Conservation (phyloP, 2,888 invertebrate species). For the Acleris emargana region DNA sequence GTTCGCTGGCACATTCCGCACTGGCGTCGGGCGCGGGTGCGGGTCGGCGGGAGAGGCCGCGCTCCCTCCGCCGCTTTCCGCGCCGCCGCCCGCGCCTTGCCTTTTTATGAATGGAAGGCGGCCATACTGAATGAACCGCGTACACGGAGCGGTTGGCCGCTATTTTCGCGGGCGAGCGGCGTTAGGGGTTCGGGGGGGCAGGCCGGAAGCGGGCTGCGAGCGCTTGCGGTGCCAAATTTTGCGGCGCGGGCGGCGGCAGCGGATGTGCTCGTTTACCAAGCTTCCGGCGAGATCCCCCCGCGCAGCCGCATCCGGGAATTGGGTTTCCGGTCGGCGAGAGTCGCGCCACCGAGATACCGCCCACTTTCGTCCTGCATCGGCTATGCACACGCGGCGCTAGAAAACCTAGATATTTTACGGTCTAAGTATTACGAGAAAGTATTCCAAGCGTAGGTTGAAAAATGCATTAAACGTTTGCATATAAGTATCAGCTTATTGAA, state of each 20-base stretch:
- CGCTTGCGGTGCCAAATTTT: slow-evolving; percentile 83
- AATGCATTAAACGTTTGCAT: too few species aligned
- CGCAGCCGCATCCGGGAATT: slow-evolving; percentile 83
- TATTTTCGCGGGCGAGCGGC: slow-evolving; percentile 80
- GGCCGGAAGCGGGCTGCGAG: slow-evolving; percentile 81
- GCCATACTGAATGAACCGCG: slow-evolving; percentile 89
- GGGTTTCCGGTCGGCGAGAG: slow-evolving; percentile 82
- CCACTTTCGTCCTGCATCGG: slow-evolving; percentile 75
- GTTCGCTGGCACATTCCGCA: slow-evolving; percentile 83
- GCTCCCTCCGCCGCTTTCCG: slow-evolving; percentile 79
- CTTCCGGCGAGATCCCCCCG: slow-evolving; percentile 82
- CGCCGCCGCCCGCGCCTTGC: slow-evolving; percentile 78
- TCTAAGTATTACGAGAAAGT: slow-evolving; percentile 3
- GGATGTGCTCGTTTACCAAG: slow-evolving; percentile 83
- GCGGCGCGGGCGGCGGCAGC: slow-evolving; percentile 82
- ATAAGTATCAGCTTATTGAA: too few species aligned
- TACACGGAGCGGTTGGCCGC: slow-evolving; percentile 84
- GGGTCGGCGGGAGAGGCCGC: slow-evolving; percentile 79
- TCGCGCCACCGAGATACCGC: slow-evolving; percentile 72
- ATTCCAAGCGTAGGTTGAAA: too few species aligned
- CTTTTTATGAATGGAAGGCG: slow-evolving; percentile 89
- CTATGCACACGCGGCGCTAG: slow-evolving; percentile 47
- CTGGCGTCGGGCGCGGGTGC: slow-evolving; percentile 80
- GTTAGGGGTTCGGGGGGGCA: slow-evolving; percentile 74
- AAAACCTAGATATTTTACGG: slow-evolving; percentile 26